Evolutionary conservation across 1,140 invertebrate genomes (phyloP).

Genomic region (Leptoteleia sp.): DNA sequence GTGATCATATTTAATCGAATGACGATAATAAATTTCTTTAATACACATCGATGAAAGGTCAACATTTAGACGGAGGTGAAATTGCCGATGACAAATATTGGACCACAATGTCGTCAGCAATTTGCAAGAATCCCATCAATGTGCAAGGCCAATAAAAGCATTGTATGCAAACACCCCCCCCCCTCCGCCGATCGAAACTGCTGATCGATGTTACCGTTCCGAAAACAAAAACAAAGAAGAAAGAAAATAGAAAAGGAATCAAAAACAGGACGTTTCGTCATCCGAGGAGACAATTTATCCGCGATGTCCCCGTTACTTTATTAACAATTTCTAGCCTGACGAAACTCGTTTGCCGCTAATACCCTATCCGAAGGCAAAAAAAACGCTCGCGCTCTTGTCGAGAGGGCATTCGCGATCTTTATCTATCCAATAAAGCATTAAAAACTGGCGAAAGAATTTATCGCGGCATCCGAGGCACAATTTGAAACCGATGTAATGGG

Average conservation of each 20-base stretch:
- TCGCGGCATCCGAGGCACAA: conserved; percentile 38
- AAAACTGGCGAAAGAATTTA: conserved; percentile 44
- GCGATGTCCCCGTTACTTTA: not conserved
- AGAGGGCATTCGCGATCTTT: conserved; percentile 31
- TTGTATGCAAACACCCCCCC: no score
- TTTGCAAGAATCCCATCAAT: conserved; percentile 3
- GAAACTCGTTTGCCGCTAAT: conserved; percentile 23
- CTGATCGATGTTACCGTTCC: not conserved
- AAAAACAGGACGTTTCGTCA: conserved; percentile 13
- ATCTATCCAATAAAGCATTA: conserved; percentile 49
- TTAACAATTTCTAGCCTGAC: conserved; percentile 17
- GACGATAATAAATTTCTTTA: not conserved
- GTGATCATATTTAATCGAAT: not conserved
- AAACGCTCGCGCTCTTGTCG: conserved; percentile 12
- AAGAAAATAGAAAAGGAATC: no score
- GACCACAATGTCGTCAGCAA: not conserved
- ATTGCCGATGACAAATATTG: conserved; percentile 20
- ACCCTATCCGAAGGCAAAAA: conserved; percentile 11
- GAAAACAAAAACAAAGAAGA: not conserved
- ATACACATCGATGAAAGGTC: not conserved
- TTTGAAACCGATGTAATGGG: conserved; percentile 32
- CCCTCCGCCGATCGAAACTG: conserved; percentile 7
- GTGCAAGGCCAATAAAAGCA: no score
- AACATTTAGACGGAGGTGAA: not conserved
- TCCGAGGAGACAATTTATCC: conserved; percentile 1